These are phyloP conservation scores for Hippolais icterina DNA, from an alignment of 2,113 vertebrate species.

Conservation along the genomic window DNA sequence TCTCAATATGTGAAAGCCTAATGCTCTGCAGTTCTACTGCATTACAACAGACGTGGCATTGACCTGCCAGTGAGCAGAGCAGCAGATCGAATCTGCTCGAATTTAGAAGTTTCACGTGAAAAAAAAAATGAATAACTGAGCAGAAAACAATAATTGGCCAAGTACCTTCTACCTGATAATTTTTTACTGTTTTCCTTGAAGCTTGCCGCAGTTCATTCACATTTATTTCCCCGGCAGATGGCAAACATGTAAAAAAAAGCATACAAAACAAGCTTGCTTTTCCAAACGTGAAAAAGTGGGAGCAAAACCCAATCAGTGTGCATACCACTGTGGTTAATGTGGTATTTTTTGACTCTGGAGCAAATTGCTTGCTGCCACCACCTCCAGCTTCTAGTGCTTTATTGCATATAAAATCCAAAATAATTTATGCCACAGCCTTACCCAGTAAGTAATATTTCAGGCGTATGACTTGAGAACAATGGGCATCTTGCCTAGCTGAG, in stretches of 20 bases:
- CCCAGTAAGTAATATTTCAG: neutral
- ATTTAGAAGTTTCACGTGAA: neutral
- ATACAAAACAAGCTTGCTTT: neutral
- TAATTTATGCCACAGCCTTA: neutral
- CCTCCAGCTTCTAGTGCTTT: constrained; percentile 6
- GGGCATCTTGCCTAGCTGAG: constrained; percentile 12
- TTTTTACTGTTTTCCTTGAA: neutral
- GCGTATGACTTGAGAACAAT: neutral
- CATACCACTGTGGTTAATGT: neutral
- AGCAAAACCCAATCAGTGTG: neutral
- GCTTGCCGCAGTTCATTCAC: neutral
- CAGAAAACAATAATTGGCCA: neutral
- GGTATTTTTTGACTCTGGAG: neutral
- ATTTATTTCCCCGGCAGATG: neutral
- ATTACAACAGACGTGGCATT: neutral
- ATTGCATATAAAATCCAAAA: constrained; percentile 7
- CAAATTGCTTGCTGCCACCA: constrained; percentile 31
- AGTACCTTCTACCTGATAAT: neutral
- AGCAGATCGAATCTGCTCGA: neutral
- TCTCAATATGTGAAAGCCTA: constrained; percentile 56
- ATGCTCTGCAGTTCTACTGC: constrained; percentile 25
- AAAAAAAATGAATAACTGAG: neutral
- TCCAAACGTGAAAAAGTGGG: neutral
- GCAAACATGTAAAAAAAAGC: neutral
- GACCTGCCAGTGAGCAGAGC: neutral